Evolutionary conservation across 2,113 vertebrate species (phyloP), one percentile per base, ranked within the genome.

Genomic region (Siniperca knerii): DNA sequence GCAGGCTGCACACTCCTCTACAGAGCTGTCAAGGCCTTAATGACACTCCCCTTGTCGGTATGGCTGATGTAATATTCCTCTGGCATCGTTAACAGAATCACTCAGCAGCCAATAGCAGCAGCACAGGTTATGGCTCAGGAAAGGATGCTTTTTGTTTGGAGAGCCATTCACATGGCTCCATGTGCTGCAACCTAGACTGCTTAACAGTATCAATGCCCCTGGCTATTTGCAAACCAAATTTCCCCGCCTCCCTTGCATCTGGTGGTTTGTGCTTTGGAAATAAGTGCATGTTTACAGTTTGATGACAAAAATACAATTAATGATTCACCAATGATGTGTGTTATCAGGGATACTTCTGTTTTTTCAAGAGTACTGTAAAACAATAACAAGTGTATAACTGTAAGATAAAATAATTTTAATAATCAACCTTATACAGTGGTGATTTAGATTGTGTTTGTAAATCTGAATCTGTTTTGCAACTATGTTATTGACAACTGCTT

Each of bases 171-270:
- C 80, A 90, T 35, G 12, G 65, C 89, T 90, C 84, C 92, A 92
- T 87, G 88, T 88, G 90, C 76, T 64, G 74, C 81, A 87, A 82
- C 85, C 82, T 91, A 79, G 11, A 83, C 86, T 75, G 79, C 89
- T 84, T 85, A 82, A 83, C 89, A 83, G 82, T 83, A 76, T 86
- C 69, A 93, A 79, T 75, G 65, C 60, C 83, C 60, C 66, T 0
- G 25, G 65, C 72, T 88, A 85, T 95, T 96, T 94, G 92, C 93
- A 88, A 94, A 89, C 50, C 94, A 96, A 94, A 94, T 94, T 78
- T 65, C 29, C 42, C 44, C 62, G 16, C 58, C 81, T 65, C 20
- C 44, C 25, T 66, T 65, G 21, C 54, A 78, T 82, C 82, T 68
- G 25, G 75, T 58, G 23, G 29, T 29, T 29, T 29, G 29, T 35